Base-by-base conservation (phyloP, 2,888 invertebrate genomes). In the Agonopterix subpropinquella region DNA sequence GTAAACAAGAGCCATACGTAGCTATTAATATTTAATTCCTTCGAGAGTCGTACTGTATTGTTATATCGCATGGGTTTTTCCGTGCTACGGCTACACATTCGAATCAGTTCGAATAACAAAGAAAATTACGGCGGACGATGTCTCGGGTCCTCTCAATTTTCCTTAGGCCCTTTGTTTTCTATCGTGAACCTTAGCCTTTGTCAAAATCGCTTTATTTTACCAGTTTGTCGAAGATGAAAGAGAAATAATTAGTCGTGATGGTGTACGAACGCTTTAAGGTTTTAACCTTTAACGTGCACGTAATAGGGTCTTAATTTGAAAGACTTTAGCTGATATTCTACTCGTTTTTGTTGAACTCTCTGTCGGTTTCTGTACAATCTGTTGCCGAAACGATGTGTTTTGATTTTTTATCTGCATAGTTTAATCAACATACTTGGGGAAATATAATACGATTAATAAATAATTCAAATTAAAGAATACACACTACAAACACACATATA, bases 151-250 rank as follows among this genome's bases (percentile, higher is more conserved):
- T 72, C 66, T 65, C 64, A 65, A 76, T 75, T 81, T 74, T 72
- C 73, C 75, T 76, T 70, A 55, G 59, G 58, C 58, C 53, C 71
- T 72, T 80, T 82, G 79, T 79, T 79, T 76, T 64, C 64, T 60
- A 62, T 65, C 63, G 56, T 50, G 56, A 57, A 52, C 64, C 58
- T 28, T 59, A 59, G 58, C 65, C 67, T 73, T 76, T 67, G 65
- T 69, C 73, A 68, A 72, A 77, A 77, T 77, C 68, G 65, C 66
- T 77, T 77, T 70, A 68, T 59, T 59, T 67, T 63, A 65, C 66
- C 66, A 68, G 65, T 67, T 68, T 57, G 54, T 57, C 56, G 53
- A 64, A 73, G 70, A 79, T 78, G 65, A 81, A 80, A 77, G 74
- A 60, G 68, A 72, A 73, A 76, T 80, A 78, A 81, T 80, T 79